Evolutionary conservation across 2,797 vertebrate species (phyloP).

Genomic region (Enteromius treurensis): DNA sequence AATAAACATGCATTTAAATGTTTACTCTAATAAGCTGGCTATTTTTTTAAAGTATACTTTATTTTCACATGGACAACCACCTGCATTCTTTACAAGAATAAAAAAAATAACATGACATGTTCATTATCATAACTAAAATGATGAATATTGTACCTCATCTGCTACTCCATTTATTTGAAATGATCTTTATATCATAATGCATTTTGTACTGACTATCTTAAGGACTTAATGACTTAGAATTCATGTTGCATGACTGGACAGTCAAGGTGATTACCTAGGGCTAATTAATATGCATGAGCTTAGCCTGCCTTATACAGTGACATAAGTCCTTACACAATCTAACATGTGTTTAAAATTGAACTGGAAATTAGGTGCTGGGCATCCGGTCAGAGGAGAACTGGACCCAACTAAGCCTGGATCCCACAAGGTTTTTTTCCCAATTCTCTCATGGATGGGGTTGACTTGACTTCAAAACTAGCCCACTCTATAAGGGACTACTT

Average conservation of each 20-base stretch:
- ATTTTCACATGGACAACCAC: neutral
- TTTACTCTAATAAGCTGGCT: no score
- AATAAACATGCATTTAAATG: neutral
- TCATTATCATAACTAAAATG: no score
- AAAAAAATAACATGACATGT: no score
- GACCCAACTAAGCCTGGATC: no score
- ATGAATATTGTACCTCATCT: neutral
- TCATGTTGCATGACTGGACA: neutral
- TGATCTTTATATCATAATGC: neutral
- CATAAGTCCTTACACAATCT: no score
- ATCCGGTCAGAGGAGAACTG: no score
- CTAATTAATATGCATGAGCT: neutral
- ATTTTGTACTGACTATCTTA: neutral
- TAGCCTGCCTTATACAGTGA: neutral
- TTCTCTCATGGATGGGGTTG: no score
- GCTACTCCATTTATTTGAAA: neutral
- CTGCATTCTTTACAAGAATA: no score
- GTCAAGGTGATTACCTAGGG: neutral
- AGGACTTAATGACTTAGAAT: neutral
- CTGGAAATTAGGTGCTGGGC: no score
- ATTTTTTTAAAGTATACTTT: neutral
- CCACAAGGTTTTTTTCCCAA: no score
- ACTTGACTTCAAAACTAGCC: no score
- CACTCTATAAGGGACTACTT: neutral
- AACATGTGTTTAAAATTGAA: no score